Conservation (phyloP, 2,888 invertebrate genomes). For the Helicoverpa assulta region DNA sequence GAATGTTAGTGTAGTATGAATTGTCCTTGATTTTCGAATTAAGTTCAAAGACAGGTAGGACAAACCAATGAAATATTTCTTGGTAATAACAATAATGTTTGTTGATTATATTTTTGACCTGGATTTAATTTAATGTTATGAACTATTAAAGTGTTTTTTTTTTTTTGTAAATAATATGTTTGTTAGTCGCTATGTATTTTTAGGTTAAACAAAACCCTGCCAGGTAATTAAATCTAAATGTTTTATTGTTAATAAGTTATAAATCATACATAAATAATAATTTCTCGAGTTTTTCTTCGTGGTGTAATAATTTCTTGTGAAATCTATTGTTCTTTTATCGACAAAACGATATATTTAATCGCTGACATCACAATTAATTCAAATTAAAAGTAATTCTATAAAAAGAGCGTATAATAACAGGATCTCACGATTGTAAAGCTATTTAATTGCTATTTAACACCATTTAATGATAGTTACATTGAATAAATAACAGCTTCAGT, state of each 20-base stretch:
- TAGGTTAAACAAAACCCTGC: too few species aligned
- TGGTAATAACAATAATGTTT: constrained; percentile 21
- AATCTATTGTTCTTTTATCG: neutral
- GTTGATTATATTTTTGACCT: constrained; percentile 10
- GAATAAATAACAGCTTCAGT: neutral
- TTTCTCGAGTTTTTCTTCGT: too few species aligned
- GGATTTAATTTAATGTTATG: too few species aligned
- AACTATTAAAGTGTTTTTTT: too few species aligned
- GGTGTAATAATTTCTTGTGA: neutral
- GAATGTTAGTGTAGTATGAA: neutral
- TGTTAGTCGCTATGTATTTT: too few species aligned
- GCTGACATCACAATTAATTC: neutral
- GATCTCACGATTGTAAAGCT: neutral
- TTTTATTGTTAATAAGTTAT: too few species aligned
- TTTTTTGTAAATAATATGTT: too few species aligned
- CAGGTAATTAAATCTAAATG: too few species aligned
- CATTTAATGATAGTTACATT: neutral
- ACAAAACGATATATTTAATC: neutral
- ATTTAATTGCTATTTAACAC: constrained; percentile 7
- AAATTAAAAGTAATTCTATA: neutral
- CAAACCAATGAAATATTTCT: constrained; percentile 10
- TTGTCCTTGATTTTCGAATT: neutral
- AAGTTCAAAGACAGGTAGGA: constrained; percentile 10
- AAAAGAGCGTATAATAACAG: neutral
- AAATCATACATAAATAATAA: too few species aligned